Evolutionary conservation across 2,113 vertebrate species (phyloP).

Genomic region (Cheilinus undulatus): DNA sequence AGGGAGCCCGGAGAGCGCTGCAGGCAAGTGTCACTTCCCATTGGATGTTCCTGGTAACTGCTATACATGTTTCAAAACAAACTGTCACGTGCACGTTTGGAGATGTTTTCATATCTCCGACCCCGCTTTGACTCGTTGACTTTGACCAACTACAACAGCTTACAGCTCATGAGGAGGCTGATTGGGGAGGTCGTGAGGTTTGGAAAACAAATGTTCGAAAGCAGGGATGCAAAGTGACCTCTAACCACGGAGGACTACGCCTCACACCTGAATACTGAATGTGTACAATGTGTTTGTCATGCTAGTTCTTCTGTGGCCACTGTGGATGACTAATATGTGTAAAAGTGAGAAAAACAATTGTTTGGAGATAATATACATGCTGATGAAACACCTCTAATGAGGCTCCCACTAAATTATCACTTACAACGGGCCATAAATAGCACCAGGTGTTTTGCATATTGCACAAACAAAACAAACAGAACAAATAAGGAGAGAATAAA

Average conservation of each 20-base stretch:
- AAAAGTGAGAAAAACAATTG: neutral
- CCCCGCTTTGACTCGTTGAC: slow-evolving; percentile 60
- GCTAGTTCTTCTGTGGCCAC: neutral
- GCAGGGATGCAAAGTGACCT: neutral
- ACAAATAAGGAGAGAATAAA: slow-evolving; percentile 35
- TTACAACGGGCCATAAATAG: slow-evolving; percentile 52
- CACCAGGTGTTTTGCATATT: slow-evolving; percentile 50
- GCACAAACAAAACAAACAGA: slow-evolving; percentile 56
- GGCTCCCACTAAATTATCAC: slow-evolving; percentile 41
- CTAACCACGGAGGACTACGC: neutral
- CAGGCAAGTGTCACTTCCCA: slow-evolving; percentile 82
- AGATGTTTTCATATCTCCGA: slow-evolving; percentile 63
- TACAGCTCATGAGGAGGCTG: neutral
- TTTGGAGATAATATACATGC: slow-evolving; percentile 37
- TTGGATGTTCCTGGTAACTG: slow-evolving; percentile 74
- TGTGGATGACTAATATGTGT: neutral
- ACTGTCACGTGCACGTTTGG: slow-evolving; percentile 59
- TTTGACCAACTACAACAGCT: slow-evolving; percentile 56
- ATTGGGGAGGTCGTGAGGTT: slow-evolving; percentile 6
- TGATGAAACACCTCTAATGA: slow-evolving; percentile 53
- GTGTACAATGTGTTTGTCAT: neutral
- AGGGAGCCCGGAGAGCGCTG: slow-evolving; percentile 76
- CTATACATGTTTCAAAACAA: slow-evolving; percentile 79
- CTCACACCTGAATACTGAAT: neutral
- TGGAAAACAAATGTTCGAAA: slow-evolving; percentile 22